These are phyloP conservation scores for Lontra canadensis DNA, from an alignment of 2,113 vertebrate species.

Conservation along the genomic window DNA sequence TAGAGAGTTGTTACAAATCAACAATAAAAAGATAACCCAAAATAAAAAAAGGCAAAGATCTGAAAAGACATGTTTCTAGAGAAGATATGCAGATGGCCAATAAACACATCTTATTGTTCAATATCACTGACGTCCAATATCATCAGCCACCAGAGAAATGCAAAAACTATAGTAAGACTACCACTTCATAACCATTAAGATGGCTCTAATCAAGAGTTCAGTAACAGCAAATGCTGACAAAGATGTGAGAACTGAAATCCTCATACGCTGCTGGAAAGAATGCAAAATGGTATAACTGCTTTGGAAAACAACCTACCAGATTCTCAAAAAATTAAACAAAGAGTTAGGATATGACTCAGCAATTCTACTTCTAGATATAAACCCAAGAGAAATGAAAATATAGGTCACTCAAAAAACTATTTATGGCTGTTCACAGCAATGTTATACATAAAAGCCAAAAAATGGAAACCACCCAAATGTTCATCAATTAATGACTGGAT, in stretches of 20 bases:
- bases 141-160: neutral
- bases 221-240: neutral
- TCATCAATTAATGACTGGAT: neutral
- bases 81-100: neutral
- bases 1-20: neutral
- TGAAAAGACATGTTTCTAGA: neutral
- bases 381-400: slow-evolving; percentile 10
- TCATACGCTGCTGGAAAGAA: neutral
- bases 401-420: neutral
- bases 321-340: neutral
- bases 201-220: neutral
- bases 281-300: neutral
- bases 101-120: neutral
- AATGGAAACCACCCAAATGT: neutral
- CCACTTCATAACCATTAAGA: neutral
- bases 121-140: neutral
- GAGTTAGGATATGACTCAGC: neutral
- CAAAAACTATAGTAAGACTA: neutral
- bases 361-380: neutral
- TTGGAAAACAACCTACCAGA: neutral
- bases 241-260: neutral
- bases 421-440: neutral
- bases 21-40: slow-evolving; percentile 17
- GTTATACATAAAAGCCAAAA: neutral
- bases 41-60: neutral